Evolutionary conservation across 2,888 invertebrate species (phyloP), one percentile per base, ranked within the genome.

Genomic region (Ectropis crepuscularia): DNA sequence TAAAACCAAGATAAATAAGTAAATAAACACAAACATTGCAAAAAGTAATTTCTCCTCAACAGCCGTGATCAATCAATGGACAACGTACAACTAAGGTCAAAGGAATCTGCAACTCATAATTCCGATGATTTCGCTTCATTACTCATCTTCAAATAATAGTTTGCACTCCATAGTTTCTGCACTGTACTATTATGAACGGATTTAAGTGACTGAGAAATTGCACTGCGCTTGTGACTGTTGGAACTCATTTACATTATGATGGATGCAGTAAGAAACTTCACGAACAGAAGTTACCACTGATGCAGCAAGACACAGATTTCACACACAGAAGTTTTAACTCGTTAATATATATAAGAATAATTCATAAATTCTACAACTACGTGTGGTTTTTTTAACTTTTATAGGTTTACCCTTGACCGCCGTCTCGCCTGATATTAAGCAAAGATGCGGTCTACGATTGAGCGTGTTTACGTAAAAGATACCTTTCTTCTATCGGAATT

Each of bases 141-240:
- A 90, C 79, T 92, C 90, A 91, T 88, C 86, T 86, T 90, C 88
- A 85, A 87, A 88, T 87, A 89, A 89, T 89, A 89, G 86, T 91
- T 91, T 89, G 87, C 91, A 89, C 90, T 89, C 90, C 82, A 89
- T 90, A 85, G 88, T 85, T 89, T 85, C 71, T 76, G 78, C 78
- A 80, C 79, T 82, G 82, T 80, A 82, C 78, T 76, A 58, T 50
- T 55, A 48, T 48, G 59, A 12, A 65, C 53, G 46, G 57, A 60
- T 60, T 64, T 51, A 55, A 63, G 61, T 72, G 74, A 74, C 68
- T 78, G 65, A 61, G 48, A 49, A 46, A 62, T 62, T 38, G 28
- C 42, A 28, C 39, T 12, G 41, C 41, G 43, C 9, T 50, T 73
- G 36, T 57, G 69, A 67, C 38, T 50, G 16, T 46, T 11, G 10